Conservation (phyloP, 2,113 vertebrate genomes). For the Trogon surrucura region DNA sequence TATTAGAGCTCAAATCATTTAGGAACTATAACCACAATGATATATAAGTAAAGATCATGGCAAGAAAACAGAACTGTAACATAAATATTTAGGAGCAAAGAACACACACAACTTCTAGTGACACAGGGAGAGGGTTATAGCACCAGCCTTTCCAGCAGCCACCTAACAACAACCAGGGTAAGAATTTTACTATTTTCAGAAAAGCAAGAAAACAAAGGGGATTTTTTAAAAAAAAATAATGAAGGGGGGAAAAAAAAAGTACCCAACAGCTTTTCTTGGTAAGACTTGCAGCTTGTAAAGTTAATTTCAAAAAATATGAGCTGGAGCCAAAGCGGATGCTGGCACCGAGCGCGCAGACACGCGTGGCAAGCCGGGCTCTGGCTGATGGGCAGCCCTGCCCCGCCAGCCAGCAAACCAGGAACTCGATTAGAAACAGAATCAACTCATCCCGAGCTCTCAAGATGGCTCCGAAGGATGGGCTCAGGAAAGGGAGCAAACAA, state of each 20-base stretch:
- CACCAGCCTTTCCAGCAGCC: background rate
- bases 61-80: background rate
- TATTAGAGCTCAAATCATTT: conserved; percentile 2
- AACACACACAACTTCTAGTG: background rate
- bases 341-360: rapidly evolving
- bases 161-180: background rate
- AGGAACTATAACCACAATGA: conserved; percentile 20
- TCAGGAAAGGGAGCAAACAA: background rate
- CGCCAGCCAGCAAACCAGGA: background rate
- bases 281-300: background rate
- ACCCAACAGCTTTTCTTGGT: background rate
- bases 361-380: background rate
- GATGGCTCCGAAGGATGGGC: conserved; percentile 15
- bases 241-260: background rate
- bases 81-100: conserved; percentile 26
- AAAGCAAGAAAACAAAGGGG: background rate
- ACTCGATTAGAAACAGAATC: background rate
- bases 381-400: background rate
- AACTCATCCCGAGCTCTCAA: background rate
- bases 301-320: background rate
- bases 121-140: background rate
- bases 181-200: background rate
- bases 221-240: background rate
- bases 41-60: background rate
- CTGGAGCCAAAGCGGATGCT: background rate